phyloP scores from a whole-genome alignment of 2,113 vertebrate genomes.

The Dromaius novaehollandiae region DNA sequence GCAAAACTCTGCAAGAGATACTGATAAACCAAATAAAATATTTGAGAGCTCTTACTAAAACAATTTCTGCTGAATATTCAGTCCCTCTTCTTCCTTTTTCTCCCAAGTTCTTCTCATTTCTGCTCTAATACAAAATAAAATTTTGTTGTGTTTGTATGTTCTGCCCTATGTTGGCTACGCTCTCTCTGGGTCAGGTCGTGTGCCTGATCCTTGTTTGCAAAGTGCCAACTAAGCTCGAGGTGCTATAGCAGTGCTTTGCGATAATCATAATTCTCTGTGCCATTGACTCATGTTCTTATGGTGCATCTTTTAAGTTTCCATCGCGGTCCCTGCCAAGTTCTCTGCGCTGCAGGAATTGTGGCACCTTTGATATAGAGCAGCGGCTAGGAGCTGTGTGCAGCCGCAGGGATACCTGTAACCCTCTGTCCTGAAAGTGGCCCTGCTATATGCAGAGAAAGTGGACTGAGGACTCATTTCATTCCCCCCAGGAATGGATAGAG shows the following conservation, averaged over 20 bases:
- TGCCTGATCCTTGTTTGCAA: neutral
- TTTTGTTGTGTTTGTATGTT: neutral
- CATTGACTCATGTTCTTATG: fast-evolving
- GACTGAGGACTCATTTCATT: neutral
- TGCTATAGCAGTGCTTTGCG: neutral
- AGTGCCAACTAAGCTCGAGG: neutral
- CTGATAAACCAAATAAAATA: neutral
- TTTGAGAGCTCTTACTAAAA: neutral
- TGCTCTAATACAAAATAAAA: neutral
- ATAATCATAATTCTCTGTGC: neutral
- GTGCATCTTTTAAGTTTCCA: fast-evolving
- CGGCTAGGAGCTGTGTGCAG: neutral
- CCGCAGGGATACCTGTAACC: neutral
- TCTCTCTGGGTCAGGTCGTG: neutral
- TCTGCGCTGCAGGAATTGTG: neutral
- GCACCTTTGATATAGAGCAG: fast-evolving
- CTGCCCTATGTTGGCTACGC: fast-evolving
- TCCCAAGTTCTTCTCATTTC: fast-evolving
- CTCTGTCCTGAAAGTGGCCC: neutral
- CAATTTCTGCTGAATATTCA: neutral
- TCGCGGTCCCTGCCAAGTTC: fast-evolving
- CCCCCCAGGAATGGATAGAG: neutral
- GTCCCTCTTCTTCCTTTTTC: neutral
- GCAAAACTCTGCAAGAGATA: neutral
- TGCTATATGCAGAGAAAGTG: fast-evolving